Conservation (phyloP, 2,113 vertebrate genomes). For the Chinchilla lanigera region DNA sequence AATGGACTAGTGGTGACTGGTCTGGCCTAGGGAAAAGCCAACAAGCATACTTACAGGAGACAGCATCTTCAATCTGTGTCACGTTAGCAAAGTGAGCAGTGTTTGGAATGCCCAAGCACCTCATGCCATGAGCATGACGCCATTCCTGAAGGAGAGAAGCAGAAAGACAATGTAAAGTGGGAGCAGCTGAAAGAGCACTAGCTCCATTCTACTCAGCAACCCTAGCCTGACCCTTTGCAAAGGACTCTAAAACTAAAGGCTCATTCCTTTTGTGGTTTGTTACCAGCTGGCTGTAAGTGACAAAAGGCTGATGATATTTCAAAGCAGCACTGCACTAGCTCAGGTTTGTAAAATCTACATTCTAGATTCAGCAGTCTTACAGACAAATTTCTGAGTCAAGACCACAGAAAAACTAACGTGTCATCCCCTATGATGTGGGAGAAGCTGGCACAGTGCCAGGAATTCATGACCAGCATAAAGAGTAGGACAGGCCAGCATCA, state of each 20-base stretch:
- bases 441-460: not conserved
- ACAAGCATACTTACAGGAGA: conserved; percentile 91
- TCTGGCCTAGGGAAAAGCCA: not conserved
- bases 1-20: not conserved
- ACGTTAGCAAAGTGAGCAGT: conserved; percentile 99
- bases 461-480: not conserved
- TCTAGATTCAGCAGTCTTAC: not conserved
- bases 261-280: not conserved
- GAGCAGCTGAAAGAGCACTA: not conserved
- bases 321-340: not conserved
- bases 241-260: not conserved
- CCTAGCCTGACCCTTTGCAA: not conserved
- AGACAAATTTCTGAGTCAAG: not conserved
- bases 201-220: not conserved
- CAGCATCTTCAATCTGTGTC: conserved; percentile 98
- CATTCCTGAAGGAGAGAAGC: conserved; percentile 90
- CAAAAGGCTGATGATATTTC: not conserved
- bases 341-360: not conserved
- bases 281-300: not conserved
- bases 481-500: not conserved
- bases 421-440: not conserved
- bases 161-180: not conserved
- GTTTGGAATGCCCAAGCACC: conserved; percentile 98
- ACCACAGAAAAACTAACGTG: not conserved
- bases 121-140: conserved; percentile 98